Base-by-base conservation (phyloP, 1,140 invertebrate genomes). In the Leptinotarsa defecta region DNA sequence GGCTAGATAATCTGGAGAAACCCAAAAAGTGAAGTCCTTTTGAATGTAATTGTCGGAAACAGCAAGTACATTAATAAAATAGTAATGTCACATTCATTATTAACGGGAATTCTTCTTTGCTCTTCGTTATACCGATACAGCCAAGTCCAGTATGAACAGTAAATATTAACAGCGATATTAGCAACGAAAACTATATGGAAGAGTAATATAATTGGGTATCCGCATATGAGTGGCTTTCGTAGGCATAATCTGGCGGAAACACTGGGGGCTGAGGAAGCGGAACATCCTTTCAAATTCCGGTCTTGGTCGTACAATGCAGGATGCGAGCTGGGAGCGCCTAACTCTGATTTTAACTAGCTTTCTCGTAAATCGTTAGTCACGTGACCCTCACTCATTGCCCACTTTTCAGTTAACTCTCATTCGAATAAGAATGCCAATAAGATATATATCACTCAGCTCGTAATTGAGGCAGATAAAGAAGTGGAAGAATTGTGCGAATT, bases 231-330 rank as follows among this genome's bases (percentile, higher is more conserved):
- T 69, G 68, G 68, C 68, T 69, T 69, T 69, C 68, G 43, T 48
- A 69, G 43, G 68, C 68, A 69, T 69, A 69, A 69, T 69, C 68
- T 69, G 68, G 68, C 68, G 68, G 68, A 69, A 48, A 69, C 48
- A 69, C 68, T 49, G 68, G 17, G 68, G 48, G 68, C 68, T 69
- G 68, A 69, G 68, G 68, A 69, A 69, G 68, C 68, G 68, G 68
- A 69, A 69, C 68, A 69, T 69, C 68, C 68, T 69, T 69, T 49
- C 68, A 48, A 69, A 69, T 69, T 69, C 68, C 68, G 68, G 68
- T 69, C 68, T 69, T 69, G 68, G 68, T 69, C 34, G 13, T 69
- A 69, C 68, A 69, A 69, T 69, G 68, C 27, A 69, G 68, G 43
- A 69, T 69, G 43, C 20, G 43, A 69, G 43, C 27, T 69, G 68